A percentile compares a stretch with the other conserved stretches of the same genome.
Conservation (phyloP, 2,888 invertebrate species). For the Aphodius granarius region DNA sequence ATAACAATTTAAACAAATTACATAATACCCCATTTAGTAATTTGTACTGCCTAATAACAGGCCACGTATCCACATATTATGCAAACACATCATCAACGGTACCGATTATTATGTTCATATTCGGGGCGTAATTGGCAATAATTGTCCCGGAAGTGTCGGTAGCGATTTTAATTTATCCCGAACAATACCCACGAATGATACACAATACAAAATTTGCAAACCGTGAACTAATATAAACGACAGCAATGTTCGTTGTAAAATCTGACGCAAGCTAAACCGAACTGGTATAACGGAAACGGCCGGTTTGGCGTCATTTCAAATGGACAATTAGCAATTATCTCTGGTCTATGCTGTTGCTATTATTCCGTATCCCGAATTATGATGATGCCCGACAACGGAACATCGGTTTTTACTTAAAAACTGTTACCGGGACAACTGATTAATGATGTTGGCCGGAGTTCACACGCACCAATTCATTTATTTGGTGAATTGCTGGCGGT, state of each 20-base stretch:
- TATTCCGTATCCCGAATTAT: neutral
- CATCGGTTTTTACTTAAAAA: neutral
- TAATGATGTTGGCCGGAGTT: neutral
- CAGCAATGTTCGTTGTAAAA: neutral
- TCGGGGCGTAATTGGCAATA: neutral
- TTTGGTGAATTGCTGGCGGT: neutral
- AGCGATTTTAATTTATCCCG: neutral
- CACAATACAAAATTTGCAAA: neutral
- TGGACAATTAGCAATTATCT: neutral
- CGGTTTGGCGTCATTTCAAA: neutral
- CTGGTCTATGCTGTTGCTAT: neutral
- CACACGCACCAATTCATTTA: neutral
- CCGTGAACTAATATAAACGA: neutral
- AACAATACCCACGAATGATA: neutral
- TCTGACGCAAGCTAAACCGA: neutral
- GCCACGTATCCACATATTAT: too few species aligned
- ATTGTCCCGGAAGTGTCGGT: neutral
- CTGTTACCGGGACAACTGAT: neutral
- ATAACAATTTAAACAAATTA: neutral
- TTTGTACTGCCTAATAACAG: neutral
- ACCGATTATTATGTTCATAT: neutral
- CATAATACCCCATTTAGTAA: neutral
- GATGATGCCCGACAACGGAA: neutral
- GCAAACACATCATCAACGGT: neutral
- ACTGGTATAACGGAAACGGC: neutral